phyloP scores from a whole-genome alignment of 2,113 vertebrate species.

The Mustela lutreola region DNA sequence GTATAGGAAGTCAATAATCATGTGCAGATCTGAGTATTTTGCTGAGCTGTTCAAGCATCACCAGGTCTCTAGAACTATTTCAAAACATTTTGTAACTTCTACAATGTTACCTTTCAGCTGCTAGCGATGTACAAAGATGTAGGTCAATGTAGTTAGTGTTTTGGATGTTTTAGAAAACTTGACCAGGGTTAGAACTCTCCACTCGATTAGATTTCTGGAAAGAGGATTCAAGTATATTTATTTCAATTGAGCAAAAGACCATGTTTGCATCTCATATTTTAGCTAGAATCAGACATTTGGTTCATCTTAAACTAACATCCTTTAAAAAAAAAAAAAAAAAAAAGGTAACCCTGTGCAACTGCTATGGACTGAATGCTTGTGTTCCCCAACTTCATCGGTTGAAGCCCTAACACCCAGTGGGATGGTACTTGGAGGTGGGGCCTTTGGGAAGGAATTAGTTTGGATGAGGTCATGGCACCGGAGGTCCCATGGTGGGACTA shows the following conservation, averaged over 20 bases:
- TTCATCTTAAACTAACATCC: neutral
- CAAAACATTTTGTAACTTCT: neutral
- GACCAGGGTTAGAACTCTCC: slow-evolving; percentile 30
- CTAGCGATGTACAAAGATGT: slow-evolving; percentile 26
- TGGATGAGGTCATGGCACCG: neutral
- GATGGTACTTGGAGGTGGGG: neutral
- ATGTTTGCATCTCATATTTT: slow-evolving; percentile 52
- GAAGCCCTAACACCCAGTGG: neutral
- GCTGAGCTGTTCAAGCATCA: neutral
- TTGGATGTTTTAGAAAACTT: slow-evolving; percentile 53
- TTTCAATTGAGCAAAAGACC: neutral
- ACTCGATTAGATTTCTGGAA: slow-evolving; percentile 58
- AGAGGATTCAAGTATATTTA: slow-evolving; percentile 26
- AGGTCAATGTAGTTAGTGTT: slow-evolving; percentile 48
- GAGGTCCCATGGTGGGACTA: neutral
- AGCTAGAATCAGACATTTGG: neutral
- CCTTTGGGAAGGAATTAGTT: neutral
- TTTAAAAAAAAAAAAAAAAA: neutral
- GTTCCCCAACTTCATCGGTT: neutral
- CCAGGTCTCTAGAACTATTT: neutral
- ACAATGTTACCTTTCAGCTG: neutral
- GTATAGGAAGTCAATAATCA: neutral
- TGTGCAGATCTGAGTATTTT: neutral
- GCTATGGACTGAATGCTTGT: neutral
- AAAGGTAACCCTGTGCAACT: neutral